Percentiles rank a stretch among this genome's conserved stretches.
These are phyloP conservation scores for Pseudolaguvia tuberculata DNA, from an alignment of 2,113 vertebrate genomes.

Conservation along the genomic window DNA sequence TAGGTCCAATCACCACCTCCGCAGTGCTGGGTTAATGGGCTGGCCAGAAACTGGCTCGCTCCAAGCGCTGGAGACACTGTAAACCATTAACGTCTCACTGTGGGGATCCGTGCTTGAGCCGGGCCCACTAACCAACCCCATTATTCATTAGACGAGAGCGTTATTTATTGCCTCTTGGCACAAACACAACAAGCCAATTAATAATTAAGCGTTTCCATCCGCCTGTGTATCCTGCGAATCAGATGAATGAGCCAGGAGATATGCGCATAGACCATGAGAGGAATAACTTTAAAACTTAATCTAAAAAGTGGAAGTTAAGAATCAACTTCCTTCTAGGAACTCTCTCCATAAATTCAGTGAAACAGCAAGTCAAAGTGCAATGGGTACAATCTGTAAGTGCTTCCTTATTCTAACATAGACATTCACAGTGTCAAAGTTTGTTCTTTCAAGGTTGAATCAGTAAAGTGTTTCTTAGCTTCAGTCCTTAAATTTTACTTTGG, in stretches of 20 bases:
- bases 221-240: slow-evolving; percentile 45
- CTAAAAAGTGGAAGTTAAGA: slow-evolving; percentile 42
- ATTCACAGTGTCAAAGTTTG: background rate
- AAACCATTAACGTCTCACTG: slow-evolving; percentile 52
- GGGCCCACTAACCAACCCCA: slow-evolving; percentile 44
- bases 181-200: slow-evolving; percentile 56
- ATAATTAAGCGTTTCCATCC: slow-evolving; percentile 54
- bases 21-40: slow-evolving; percentile 50
- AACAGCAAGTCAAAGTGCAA: slow-evolving; percentile 14
- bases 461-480: background rate
- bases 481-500: no score
- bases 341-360: slow-evolving; percentile 24
- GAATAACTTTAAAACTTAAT: slow-evolving; percentile 48
- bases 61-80: slow-evolving; percentile 49
- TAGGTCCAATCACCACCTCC: slow-evolving; percentile 42
- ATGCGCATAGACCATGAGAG: slow-evolving; percentile 31
- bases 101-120: slow-evolving; percentile 45
- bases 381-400: slow-evolving; percentile 10
- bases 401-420: background rate
- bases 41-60: slow-evolving; percentile 48
- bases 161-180: slow-evolving; percentile 57
- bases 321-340: slow-evolving; percentile 35
- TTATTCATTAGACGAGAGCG: slow-evolving; percentile 54
- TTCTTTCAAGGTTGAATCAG: background rate
- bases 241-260: slow-evolving; percentile 44